phyloP scores from a whole-genome alignment of 2,113 vertebrate genomes.

The Anas platyrhynchos region DNA sequence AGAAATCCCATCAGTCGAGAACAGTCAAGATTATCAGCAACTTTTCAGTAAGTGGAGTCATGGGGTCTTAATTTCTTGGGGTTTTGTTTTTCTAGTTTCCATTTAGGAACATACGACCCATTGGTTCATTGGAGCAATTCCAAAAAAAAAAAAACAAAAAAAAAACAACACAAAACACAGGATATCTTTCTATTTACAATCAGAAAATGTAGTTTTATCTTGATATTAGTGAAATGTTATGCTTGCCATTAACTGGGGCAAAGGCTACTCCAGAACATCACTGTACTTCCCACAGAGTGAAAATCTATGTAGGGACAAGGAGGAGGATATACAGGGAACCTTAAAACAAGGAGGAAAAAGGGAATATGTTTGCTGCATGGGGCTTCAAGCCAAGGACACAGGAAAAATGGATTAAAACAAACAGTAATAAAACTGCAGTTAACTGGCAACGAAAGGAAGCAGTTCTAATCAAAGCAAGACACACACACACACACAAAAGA shows the following conservation, averaged over 20 bases:
- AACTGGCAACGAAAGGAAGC: background rate
- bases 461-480: background rate
- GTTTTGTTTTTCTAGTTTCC: background rate
- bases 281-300: background rate
- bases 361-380: background rate
- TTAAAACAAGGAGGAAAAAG: background rate
- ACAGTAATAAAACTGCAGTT: background rate
- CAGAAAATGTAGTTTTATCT: background rate
- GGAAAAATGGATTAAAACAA: background rate
- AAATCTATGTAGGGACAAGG: background rate
- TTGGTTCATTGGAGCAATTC: background rate
- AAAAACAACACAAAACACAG: background rate
- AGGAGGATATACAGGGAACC: background rate
- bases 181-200: background rate
- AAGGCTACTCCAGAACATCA: background rate
- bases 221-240: background rate
- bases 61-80: background rate
- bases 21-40: background rate
- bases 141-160: background rate
- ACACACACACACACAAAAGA: background rate
- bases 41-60: background rate
- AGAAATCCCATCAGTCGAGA: background rate
- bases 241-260: background rate
- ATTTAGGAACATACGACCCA: background rate
- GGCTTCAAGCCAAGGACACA: background rate